Conservation (phyloP, 1,140 invertebrate genomes). For the Camponotus vicinus region DNA sequence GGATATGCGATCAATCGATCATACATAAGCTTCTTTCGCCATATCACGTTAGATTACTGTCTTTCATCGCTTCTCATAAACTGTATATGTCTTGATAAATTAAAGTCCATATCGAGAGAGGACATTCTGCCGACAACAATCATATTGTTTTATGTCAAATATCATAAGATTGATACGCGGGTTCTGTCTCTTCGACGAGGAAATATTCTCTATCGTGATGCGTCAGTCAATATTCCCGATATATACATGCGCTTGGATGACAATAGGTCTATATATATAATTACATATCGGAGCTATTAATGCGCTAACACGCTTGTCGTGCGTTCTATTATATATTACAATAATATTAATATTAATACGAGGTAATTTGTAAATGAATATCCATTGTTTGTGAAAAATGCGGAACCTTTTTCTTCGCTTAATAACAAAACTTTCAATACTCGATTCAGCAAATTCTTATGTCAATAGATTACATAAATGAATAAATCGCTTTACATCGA, state of each 20-base stretch:
- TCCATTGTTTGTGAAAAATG: not conserved
- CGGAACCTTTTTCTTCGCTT: not conserved
- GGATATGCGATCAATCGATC: slow-evolving; percentile 47
- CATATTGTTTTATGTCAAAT: slow-evolving; percentile 36
- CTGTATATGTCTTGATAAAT: slow-evolving; percentile 38
- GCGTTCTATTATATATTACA: not conserved
- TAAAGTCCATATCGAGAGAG: slow-evolving; percentile 1
- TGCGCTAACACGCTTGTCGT: not conserved
- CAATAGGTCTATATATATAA: slow-evolving; percentile 9
- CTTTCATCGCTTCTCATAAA: slow-evolving; percentile 30
- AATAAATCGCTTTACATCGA: slow-evolving; percentile 17
- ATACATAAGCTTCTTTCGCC: slow-evolving; percentile 13
- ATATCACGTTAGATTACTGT: slow-evolving; percentile 1
- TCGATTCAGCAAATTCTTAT: not conserved
- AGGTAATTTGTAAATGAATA: not conserved
- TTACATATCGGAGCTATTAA: slow-evolving; percentile 5
- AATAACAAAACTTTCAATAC: not conserved
- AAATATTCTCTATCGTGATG: slow-evolving; percentile 1
- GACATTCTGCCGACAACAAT: slow-evolving; percentile 18
- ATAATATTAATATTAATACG: not conserved
- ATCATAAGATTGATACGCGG: slow-evolving; percentile 27
- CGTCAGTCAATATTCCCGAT: slow-evolving; percentile 28
- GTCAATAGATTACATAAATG: slow-evolving; percentile 15
- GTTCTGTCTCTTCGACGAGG: not conserved
- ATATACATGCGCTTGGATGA: not conserved